Evolutionary conservation across 2,888 invertebrate species (phyloP), one percentile per base, ranked within the genome.

Genomic region (Cynaeus angustus): DNA sequence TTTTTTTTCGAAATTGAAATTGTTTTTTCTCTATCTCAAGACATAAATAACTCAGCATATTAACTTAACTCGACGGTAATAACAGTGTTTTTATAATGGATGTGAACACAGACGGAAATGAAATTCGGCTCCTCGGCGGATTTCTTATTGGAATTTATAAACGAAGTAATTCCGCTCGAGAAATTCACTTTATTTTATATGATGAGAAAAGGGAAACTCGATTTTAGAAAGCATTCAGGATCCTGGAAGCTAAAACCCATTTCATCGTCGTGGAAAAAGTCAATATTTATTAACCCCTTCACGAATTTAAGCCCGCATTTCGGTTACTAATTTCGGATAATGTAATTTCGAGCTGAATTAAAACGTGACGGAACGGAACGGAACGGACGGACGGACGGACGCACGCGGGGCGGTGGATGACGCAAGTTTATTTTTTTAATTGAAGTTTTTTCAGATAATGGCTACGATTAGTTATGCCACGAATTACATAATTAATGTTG

Each of bases 121-220:
- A 72, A 72, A 74, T 74, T 71, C 70, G 72, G 68, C 70, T 74
- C 71, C 66, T 55, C 61, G 66, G 38, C 55, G 70, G 62, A 62
- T 70, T 70, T 70, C 70, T 77, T 80, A 79, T 79, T 78, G 79
- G 79, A 80, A 79, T 80, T 79, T 78, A 79, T 80, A 79, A 79
- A 79, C 79, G 79, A 78, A 77, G 79, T 78, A 78, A 78, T 80
- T 78, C 78, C 78, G 77, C 75, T 72, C 76, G 77, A 78, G 78
- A 76, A 79, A 78, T 76, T 78, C 79, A 76, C 79, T 78, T 80
- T 80, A 80, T 79, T 78, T 80, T 76, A 76, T 77, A 75, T 72
- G 76, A 74, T 73, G 77, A 74, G 76, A 75, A 75, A 76, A 73
- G 73, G 76, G 76, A 76, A 77, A 77, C 77, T 75, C 74, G 77